phyloP scores from a whole-genome alignment of 2,113 vertebrate species.

The Circaetus cinerascens region DNA sequence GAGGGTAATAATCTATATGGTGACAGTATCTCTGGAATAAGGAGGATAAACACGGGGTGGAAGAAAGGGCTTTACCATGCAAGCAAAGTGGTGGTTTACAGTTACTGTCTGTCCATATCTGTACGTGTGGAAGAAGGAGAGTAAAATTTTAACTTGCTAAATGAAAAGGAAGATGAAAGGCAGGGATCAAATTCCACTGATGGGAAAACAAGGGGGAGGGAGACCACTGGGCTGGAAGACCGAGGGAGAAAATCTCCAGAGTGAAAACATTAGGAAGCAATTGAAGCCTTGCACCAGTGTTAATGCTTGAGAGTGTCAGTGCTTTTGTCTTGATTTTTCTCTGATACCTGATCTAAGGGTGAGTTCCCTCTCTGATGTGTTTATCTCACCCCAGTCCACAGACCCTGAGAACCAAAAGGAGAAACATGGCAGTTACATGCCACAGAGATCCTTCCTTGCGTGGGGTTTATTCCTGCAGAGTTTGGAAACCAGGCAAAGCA shows the following conservation, averaged over 20 bases:
- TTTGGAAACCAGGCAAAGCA: background rate
- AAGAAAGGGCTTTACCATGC: background rate
- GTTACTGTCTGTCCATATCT: background rate
- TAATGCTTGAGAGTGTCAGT: background rate
- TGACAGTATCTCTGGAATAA: background rate
- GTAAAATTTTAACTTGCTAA: background rate
- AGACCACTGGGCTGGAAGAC: background rate
- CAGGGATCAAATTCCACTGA: background rate
- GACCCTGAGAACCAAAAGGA: background rate
- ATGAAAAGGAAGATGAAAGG: background rate
- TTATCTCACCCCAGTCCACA: accelerated
- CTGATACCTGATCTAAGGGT: background rate
- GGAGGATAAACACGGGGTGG: background rate
- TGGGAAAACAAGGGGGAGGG: background rate
- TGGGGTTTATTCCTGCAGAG: background rate
- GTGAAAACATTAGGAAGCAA: background rate
- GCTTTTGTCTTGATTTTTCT: background rate
- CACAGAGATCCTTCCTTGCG: background rate
- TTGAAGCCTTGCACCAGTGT: background rate
- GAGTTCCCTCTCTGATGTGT: background rate
- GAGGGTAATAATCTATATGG: no score
- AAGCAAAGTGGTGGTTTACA: background rate
- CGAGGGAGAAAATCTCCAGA: background rate
- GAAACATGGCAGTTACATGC: background rate
- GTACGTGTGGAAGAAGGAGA: background rate